phyloP scores from a whole-genome alignment of 2,797 vertebrate genomes.

The Tauraco hartlaubi region DNA sequence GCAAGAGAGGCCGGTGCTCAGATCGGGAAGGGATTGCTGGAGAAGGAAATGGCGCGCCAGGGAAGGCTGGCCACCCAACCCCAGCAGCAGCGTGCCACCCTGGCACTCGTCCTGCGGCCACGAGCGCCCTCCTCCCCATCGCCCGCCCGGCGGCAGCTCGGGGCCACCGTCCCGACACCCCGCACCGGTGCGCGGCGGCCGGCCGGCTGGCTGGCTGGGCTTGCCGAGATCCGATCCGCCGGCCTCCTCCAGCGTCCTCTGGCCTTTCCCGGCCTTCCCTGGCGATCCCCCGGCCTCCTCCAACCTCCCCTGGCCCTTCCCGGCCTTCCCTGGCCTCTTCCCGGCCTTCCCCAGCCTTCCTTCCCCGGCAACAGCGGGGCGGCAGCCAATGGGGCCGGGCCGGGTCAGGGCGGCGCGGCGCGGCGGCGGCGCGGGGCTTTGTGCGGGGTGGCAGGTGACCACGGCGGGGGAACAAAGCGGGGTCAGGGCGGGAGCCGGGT shows the following conservation, averaged over 20 bases:
- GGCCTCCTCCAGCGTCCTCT: not conserved
- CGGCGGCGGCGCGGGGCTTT: conserved; percentile 65
- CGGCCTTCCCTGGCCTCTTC: conserved; percentile 41
- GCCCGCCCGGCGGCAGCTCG: fast-evolving
- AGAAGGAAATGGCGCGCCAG: fast-evolving
- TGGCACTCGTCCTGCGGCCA: fast-evolving
- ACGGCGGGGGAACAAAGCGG: conserved; percentile 81
- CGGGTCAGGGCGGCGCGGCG: conserved; percentile 53
- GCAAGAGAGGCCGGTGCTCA: not conserved
- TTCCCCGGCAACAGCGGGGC: conserved; percentile 73
- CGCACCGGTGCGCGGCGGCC: not conserved
- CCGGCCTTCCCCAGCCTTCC: conserved; percentile 63
- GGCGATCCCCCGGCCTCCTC: not conserved
- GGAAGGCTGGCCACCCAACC: not conserved
- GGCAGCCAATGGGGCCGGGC: conserved; percentile 71
- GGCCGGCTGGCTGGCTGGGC: too few species aligned
- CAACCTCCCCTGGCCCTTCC: conserved; percentile 19
- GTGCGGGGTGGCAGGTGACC: conserved; percentile 85
- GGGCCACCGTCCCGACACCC: fast-evolving
- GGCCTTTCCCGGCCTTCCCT: not conserved
- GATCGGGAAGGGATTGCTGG: fast-evolving
- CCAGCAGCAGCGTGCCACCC: not conserved
- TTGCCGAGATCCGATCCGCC: fast-evolving
- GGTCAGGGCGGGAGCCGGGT: conserved; percentile 78
- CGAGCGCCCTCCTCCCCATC: fast-evolving